A percentile compares a stretch with the other conserved stretches of the same genome.
phyloP scores from a whole-genome alignment of 2,113 vertebrate genomes.

The Butastur rufipennis region DNA sequence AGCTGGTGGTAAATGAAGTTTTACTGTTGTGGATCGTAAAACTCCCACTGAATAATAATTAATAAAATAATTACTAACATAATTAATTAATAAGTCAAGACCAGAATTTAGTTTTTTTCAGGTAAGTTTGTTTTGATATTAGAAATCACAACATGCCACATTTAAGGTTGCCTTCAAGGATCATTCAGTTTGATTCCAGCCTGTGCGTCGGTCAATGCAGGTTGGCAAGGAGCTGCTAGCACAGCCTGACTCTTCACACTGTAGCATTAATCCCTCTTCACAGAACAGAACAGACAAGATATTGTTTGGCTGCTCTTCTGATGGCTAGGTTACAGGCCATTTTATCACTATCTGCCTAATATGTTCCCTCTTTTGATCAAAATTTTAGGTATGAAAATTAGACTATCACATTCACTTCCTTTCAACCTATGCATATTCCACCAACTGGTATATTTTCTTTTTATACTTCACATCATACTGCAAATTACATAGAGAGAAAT shows the following conservation, averaged over 20 bases:
- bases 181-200: not conserved
- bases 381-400: not conserved
- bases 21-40: not conserved
- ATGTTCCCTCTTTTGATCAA: not conserved
- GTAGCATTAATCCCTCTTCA: not conserved
- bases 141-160: not conserved
- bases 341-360: not conserved
- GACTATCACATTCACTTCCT: not conserved
- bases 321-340: not conserved
- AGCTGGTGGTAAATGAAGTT: not conserved
- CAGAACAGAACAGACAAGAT: not conserved
- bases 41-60: not conserved
- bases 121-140: not conserved
- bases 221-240: not conserved
- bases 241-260: fast-evolving
- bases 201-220: not conserved
- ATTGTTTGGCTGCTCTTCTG: not conserved
- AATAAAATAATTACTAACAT: not conserved
- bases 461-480: not conserved
- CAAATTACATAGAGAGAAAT: not conserved
- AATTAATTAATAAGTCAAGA: not conserved
- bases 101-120: not conserved
- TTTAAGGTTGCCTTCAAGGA: not conserved
- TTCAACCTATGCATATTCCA: not conserved
- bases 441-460: not conserved